Conservation (phyloP, 2,888 invertebrate species). For the Andrena flavipes region DNA sequence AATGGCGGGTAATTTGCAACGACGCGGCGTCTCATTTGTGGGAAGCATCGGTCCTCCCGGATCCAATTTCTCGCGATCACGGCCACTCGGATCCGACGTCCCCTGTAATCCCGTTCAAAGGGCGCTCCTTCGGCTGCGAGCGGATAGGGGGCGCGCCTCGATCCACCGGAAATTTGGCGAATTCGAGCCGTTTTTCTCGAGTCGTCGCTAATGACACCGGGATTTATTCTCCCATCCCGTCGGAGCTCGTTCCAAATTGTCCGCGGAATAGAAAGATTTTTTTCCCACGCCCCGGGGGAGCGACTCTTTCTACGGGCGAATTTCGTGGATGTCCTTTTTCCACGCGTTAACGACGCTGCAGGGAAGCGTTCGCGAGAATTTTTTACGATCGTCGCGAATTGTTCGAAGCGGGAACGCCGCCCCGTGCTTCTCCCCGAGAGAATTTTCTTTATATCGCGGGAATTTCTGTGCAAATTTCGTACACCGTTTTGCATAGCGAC, state of each 20-base stretch:
- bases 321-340: neutral
- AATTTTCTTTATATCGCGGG: neutral
- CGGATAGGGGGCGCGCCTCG: neutral
- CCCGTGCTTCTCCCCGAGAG: neutral
- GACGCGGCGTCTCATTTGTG: conserved; percentile 1
- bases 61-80: conserved; percentile 38
- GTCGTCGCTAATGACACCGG: conserved; percentile 24
- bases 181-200: neutral
- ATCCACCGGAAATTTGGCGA: conserved; percentile 39
- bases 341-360: conserved; percentile 6
- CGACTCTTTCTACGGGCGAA: neutral
- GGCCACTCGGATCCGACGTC: conserved; percentile 1
- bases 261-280: conserved; percentile 1
- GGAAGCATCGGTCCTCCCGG: neutral
- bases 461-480: neutral
- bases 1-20: conserved; percentile 34
- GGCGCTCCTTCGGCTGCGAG: neutral
- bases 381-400: neutral
- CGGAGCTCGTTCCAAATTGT: neutral
- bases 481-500: neutral
- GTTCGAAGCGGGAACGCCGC: neutral
- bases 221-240: conserved; percentile 28
- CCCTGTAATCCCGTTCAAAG: neutral
- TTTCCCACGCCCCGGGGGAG: neutral
- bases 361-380: neutral